Evolutionary conservation across 2,888 invertebrate genomes (phyloP).

Genomic region (Drosophila merina): DNA sequence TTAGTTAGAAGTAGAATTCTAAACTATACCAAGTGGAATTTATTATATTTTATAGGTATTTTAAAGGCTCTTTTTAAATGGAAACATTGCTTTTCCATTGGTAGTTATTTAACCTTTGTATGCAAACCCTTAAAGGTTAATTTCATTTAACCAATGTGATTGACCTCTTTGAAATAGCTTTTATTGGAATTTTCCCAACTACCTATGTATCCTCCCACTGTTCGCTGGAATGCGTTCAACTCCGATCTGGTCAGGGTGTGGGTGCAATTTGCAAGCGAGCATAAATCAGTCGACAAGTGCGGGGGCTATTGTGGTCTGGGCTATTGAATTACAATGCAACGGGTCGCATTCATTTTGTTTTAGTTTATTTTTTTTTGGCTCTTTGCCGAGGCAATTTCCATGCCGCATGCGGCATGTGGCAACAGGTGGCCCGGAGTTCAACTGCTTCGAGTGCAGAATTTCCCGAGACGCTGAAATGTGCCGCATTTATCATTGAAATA

Average conservation of each 20-base stretch:
- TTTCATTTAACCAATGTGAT: slow-evolving; percentile 1
- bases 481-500: slow-evolving; percentile 61
- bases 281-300: slow-evolving; percentile 77
- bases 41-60: too few species aligned
- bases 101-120: too few species aligned
- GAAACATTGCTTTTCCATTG: too few species aligned
- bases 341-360: slow-evolving; percentile 50
- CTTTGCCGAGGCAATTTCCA: slow-evolving; percentile 27
- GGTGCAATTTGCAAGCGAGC: slow-evolving; percentile 74
- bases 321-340: slow-evolving; percentile 71
- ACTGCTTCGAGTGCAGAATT: slow-evolving; percentile 30
- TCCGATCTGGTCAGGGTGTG: slow-evolving; percentile 57
- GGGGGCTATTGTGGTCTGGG: slow-evolving; percentile 64
- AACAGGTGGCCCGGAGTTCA: slow-evolving; percentile 49
- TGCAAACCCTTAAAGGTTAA: neutral
- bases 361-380: slow-evolving; percentile 20
- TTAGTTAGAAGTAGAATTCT: too few species aligned
- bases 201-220: slow-evolving; percentile 39
- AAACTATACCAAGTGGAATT: too few species aligned
- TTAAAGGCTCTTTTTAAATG: too few species aligned
- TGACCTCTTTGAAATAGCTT: neutral
- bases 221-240: slow-evolving; percentile 69
- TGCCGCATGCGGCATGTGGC: slow-evolving; percentile 14
- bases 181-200: neutral
- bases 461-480: slow-evolving; percentile 78